Evolutionary conservation across 2,113 vertebrate genomes (phyloP).

Genomic region (Gallinago media): DNA sequence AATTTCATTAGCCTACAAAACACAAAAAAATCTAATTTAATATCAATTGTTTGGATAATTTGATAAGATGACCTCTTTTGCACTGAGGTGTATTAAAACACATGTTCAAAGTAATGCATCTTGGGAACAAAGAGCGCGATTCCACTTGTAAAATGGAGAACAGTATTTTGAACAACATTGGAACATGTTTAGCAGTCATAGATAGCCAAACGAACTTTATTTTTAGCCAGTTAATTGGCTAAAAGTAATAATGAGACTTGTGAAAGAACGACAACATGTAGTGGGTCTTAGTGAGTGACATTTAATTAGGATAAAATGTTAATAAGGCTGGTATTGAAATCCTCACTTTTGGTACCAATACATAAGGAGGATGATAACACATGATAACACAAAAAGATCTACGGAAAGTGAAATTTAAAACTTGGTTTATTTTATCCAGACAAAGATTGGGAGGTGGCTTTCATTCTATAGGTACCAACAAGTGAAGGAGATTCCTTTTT

Average conservation of each 20-base stretch:
- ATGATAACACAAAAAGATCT: background rate
- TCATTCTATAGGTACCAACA: background rate
- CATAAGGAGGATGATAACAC: background rate
- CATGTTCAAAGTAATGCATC: background rate
- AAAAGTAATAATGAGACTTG: background rate
- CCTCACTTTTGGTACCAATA: background rate
- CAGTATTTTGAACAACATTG: background rate
- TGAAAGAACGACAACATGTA: background rate
- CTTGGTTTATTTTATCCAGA: background rate
- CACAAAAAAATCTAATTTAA: background rate
- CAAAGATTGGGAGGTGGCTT: background rate
- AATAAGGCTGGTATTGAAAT: background rate
- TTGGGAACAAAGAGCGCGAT: background rate
- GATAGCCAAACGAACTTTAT: background rate
- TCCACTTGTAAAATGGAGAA: background rate
- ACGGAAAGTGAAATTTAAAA: background rate
- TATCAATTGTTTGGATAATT: background rate
- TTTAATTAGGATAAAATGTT: background rate
- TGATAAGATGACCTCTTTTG: background rate
- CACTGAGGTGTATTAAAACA: background rate
- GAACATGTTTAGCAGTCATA: background rate
- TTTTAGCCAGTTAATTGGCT: background rate
- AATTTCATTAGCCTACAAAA: background rate
- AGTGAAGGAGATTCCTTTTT: background rate
- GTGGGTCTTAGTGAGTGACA: background rate